Conservation (phyloP, 2,888 invertebrate genomes). For the Diplolepis rosae region DNA sequence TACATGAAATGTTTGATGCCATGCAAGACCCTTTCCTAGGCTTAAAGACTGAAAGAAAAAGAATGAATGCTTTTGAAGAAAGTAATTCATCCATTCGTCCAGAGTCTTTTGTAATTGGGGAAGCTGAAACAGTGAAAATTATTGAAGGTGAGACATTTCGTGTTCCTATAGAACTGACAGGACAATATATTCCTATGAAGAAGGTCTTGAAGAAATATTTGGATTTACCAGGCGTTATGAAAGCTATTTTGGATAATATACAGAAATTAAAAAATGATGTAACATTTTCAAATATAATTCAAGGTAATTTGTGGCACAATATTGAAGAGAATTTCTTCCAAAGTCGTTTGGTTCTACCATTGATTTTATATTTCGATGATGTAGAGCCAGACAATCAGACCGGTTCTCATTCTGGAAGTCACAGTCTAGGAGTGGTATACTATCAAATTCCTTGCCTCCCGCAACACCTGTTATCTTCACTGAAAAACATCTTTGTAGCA, state of each 20-base stretch:
- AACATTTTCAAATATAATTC: slow-evolving; percentile 41
- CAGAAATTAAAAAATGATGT: slow-evolving; percentile 33
- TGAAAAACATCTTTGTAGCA: slow-evolving; percentile 44
- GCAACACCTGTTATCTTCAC: slow-evolving; percentile 31
- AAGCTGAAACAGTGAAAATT: slow-evolving; percentile 29
- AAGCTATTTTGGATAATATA: slow-evolving; percentile 32
- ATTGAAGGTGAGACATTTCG: slow-evolving; percentile 20
- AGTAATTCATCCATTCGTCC: slow-evolving; percentile 28
- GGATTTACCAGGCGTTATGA: slow-evolving; percentile 37
- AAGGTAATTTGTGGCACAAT: slow-evolving; percentile 42
- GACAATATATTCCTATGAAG: slow-evolving; percentile 37
- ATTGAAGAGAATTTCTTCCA: slow-evolving; percentile 30
- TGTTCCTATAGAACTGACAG: slow-evolving; percentile 37
- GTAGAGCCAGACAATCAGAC: slow-evolving; percentile 42
- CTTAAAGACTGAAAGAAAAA: not conserved
- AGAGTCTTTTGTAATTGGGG: slow-evolving; percentile 31
- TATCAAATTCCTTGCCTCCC: slow-evolving; percentile 43
- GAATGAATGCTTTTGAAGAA: slow-evolving; percentile 29
- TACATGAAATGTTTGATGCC: not conserved
- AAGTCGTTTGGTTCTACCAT: slow-evolving; percentile 34
- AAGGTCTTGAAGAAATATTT: slow-evolving; percentile 34
- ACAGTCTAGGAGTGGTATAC: slow-evolving; percentile 44
- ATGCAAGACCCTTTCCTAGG: slow-evolving; percentile 1
- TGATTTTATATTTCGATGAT: slow-evolving; percentile 44
- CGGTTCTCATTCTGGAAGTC: slow-evolving; percentile 41